These are phyloP conservation scores for Tiliacea aurago DNA, from an alignment of 2,888 invertebrate species.

Conservation along the genomic window DNA sequence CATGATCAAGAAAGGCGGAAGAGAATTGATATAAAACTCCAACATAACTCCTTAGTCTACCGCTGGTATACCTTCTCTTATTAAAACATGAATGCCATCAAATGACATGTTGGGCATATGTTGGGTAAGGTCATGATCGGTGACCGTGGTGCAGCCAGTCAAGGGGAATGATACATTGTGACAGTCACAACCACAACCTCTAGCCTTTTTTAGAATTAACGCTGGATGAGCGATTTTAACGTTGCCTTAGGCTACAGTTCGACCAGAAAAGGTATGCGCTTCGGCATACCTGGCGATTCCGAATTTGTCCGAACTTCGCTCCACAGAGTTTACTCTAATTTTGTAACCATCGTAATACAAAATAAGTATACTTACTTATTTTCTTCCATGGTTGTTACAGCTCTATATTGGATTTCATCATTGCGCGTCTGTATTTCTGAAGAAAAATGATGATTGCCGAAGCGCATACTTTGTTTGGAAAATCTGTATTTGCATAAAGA, in stretches of 20 bases:
- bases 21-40: neutral
- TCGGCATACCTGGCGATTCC: neutral
- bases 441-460: no score
- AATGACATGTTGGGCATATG: neutral
- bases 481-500: no score
- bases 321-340: neutral
- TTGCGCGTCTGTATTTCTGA: no score
- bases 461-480: no score
- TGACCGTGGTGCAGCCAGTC: neutral
- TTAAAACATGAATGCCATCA: neutral
- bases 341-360: neutral
- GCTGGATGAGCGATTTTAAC: neutral
- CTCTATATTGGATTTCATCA: no score
- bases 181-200: neutral
- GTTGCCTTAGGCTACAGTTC: neutral
- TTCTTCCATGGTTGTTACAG: neutral
- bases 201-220: no score
- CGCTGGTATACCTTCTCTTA: no score
- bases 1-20: neutral
- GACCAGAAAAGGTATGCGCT: neutral
- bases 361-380: no score
- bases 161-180: neutral
- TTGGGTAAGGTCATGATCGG: neutral
- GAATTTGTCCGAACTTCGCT: neutral
- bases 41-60: neutral